These are phyloP conservation scores for Barnardius zonarius DNA, from an alignment of 2,113 vertebrate genomes.

Conservation along the genomic window DNA sequence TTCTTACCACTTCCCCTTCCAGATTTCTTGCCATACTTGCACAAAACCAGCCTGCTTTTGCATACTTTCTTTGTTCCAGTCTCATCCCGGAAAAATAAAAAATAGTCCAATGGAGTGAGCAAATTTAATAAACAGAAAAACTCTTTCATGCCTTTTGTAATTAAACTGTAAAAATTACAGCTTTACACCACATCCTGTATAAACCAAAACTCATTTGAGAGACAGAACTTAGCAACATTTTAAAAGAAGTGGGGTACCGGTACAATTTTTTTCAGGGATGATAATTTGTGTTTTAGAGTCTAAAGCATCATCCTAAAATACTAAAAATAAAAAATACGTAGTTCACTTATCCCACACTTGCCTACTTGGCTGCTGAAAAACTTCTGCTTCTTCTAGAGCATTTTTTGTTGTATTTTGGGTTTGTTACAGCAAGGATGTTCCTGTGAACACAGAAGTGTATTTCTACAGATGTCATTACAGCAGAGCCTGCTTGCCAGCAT, in stretches of 20 bases:
- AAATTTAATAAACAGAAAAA: neutral
- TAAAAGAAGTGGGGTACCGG: neutral
- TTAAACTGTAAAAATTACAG: neutral
- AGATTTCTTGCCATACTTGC: neutral
- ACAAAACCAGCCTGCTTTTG: neutral
- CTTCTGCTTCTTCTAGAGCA: neutral
- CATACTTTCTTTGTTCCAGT: neutral
- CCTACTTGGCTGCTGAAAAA: neutral
- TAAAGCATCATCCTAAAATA: neutral
- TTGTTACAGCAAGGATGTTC: neutral
- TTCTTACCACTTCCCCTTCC: neutral
- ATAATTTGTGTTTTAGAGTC: neutral
- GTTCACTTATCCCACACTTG: neutral
- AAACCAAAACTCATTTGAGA: neutral
- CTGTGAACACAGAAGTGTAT: neutral
- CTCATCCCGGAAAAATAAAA: neutral
- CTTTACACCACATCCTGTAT: neutral
- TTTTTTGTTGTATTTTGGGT: neutral
- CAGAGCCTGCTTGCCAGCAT: neutral
- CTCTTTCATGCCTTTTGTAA: neutral
- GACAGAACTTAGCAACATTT: neutral
- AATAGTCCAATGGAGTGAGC: neutral
- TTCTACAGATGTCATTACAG: neutral
- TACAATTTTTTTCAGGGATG: neutral
- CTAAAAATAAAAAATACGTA: neutral